Evolutionary conservation across 2,888 invertebrate genomes (phyloP), one percentile per base, ranked within the genome.

Genomic region (Cotesia congregata): DNA sequence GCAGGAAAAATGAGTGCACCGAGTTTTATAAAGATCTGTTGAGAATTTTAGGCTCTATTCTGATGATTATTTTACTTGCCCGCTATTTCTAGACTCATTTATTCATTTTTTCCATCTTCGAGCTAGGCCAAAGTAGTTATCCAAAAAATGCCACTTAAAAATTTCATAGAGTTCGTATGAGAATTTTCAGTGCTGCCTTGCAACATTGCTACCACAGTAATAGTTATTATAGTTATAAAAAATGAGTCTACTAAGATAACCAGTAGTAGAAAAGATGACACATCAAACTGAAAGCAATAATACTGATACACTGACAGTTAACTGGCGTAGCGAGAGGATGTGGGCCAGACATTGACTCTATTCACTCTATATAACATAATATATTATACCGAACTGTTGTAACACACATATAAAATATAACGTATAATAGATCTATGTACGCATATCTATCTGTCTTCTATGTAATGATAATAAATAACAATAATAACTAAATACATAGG

Each of bases 311-410:
- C 75, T 75, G 15, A 59, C 15, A 41, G 67, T 72, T 39, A 72
- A 72, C 72, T 72, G 7, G 39, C 40, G 17, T 72, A 72, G 72
- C 67, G 40, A 64, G 64, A 73, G 76, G 76, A 77, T 76, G 76
- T 71, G 76, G 76, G 76, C 72, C 67, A 67, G 76, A 76, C 76
- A 67, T 40, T 72, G 41, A 41, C 68, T 41, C 40, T 50, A 12
- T 12, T 50, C 7, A 50, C 50, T 50, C 50, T 50, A 50, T 50
- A 50, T 50, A 50, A 50, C 50, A 50, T 50, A 50, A 50, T 50
- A 50, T 50, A 50, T 50, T 50, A 50, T 50, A 50, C 50, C 7
- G 50, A n/a, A 5, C 12, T 50, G 50, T 50, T 50, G 50, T 50
- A 50, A 50, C 50, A 50, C 12, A 50, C 9, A 12, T 12, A 7